phyloP scores from a whole-genome alignment of 2,797 vertebrate genomes.

The Notamacropus eugenii region DNA sequence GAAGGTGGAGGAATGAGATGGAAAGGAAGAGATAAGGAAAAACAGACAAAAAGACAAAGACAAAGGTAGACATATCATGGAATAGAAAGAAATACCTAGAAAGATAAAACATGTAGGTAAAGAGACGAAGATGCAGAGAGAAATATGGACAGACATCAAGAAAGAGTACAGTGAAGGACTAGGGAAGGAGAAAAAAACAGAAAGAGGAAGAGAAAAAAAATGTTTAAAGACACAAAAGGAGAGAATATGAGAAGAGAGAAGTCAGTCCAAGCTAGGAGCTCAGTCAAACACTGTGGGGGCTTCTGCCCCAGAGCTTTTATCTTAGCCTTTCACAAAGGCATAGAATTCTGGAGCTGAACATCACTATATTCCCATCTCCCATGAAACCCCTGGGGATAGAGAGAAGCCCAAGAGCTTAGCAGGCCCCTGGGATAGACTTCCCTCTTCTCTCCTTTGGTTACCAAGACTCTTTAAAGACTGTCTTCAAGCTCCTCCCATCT shows the following conservation, averaged over 20 bases:
- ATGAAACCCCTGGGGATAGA: constrained; percentile 2
- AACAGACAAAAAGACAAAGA: constrained; percentile 14
- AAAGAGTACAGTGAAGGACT: not conserved
- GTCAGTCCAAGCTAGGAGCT: not conserved
- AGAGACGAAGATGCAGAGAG: not conserved
- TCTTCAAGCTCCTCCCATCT: not conserved
- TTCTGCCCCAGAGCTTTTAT: not conserved
- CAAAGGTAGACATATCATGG: not conserved
- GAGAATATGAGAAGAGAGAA: not conserved
- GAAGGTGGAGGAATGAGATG: not conserved
- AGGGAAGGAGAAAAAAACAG: not conserved
- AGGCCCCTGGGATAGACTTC: constrained; percentile 25
- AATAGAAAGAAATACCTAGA: constrained; percentile 12
- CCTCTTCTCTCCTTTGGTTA: constrained; percentile 61
- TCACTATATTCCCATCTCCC: constrained; percentile 4
- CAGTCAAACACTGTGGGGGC: not conserved
- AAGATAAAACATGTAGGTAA: not conserved
- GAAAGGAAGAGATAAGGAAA: not conserved
- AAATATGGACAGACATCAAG: constrained; percentile 16
- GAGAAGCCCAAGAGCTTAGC: constrained; percentile 24
- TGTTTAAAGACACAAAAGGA: not conserved
- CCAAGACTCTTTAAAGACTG: not conserved
- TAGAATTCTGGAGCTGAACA: not conserved
- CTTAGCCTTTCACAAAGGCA: not conserved
- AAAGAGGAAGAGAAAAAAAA: constrained; percentile 21